phyloP scores from a whole-genome alignment of 2,113 vertebrate genomes.

The Propithecus coquereli region DNA sequence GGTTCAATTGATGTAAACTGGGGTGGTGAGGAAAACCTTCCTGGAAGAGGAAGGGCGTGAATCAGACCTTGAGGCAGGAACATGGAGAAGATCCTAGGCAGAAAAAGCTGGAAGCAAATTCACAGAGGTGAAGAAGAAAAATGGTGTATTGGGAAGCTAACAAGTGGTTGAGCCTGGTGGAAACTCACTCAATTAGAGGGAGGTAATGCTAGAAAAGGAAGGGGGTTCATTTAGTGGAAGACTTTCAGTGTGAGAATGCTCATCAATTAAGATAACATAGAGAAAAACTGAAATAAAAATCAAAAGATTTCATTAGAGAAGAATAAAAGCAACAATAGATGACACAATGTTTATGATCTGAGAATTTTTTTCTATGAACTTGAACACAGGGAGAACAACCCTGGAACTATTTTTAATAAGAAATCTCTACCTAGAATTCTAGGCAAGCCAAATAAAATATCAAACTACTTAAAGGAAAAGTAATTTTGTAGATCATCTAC shows the following conservation, averaged over 20 bases:
- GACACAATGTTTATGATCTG: too few species aligned
- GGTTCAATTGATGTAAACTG: not conserved
- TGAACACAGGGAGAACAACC: not conserved
- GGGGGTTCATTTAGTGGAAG: not conserved
- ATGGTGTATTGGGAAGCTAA: not conserved
- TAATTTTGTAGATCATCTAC: not conserved
- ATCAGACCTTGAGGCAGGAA: not conserved
- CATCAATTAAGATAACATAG: not conserved
- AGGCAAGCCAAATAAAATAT: not conserved
- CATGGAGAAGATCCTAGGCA: not conserved
- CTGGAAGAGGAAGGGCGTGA: not conserved
- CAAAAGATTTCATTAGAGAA: not conserved
- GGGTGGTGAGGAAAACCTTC: not conserved
- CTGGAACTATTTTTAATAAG: not conserved
- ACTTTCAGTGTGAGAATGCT: not conserved
- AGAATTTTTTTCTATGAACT: too few species aligned
- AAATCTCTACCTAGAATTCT: not conserved
- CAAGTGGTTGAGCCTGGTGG: not conserved
- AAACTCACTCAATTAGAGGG: not conserved
- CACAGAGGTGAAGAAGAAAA: not conserved
- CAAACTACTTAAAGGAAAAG: not conserved
- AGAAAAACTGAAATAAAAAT: not conserved
- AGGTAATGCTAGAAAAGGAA: not conserved
- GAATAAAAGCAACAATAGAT: not conserved
- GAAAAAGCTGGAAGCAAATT: not conserved